Base-by-base conservation (phyloP, 2,888 invertebrate species). In the Seira ritae region DNA sequence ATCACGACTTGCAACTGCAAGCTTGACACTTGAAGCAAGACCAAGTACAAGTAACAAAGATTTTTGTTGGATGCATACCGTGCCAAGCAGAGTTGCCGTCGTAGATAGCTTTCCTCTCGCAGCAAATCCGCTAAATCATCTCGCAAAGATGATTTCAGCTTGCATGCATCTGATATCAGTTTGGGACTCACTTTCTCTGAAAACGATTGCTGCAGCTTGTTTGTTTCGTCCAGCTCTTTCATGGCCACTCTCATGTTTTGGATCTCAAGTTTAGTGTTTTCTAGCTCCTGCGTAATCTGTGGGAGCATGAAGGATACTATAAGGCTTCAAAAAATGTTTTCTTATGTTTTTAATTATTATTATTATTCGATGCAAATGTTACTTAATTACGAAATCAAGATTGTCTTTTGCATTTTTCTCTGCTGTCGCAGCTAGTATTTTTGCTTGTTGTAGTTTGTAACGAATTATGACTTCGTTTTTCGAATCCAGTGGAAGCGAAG, bases 31-130 rank as follows among this genome's bases (percentile, higher is more conserved):
- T 15, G 19, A 42, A 1, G 12, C 20, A 15, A 15, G n/a, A n/a
- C n/a, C n/a, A n/a, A n/a, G n/a, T n/a, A n/a, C n/a, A n/a, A n/a
- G n/a, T n/a, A n/a, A n/a, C n/a, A n/a, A n/a, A 42, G 12, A 42
- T 42, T 8, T 8, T 42, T 42, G 42, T 42, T 42, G n/a, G n/a
- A n/a, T n/a, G 17, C 42, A 50, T 81, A 86, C 87, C 86, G 82
- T 0, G 84, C 82, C 42, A 71, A 78, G 10, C 74, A 12, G 37
- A 86, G 70, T 12, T 85, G 84, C 15, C 70, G 46, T 10, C 80
- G 69, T 15, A 86, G 72, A 2, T 72, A 42, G 0, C 77, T 79
- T 70, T 86, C 85, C 10, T 71, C n/a, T 20, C 81, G 65, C 0
- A 84, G n/a, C 19, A 37, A 62, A 46, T 80, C 73, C 0, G 68